A percentile compares a stretch with the other conserved stretches of the same genome.
Evolutionary conservation across 2,797 vertebrate species (phyloP).

Genomic region (Eurystomus glaucurus): DNA sequence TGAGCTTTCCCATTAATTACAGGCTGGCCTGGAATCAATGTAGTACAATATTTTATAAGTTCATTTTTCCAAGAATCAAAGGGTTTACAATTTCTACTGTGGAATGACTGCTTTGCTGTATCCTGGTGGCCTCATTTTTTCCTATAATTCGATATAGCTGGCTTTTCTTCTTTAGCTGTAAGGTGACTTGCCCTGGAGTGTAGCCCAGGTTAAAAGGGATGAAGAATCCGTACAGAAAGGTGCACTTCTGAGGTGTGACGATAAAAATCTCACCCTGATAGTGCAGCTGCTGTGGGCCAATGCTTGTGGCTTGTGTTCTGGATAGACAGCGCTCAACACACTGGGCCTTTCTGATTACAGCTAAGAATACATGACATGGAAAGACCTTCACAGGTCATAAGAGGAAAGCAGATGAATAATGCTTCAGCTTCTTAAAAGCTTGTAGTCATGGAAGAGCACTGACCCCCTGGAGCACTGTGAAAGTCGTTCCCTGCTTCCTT

Average conservation of each 20-base stretch:
- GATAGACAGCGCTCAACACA: background rate
- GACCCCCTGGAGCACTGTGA: no score
- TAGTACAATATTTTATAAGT: background rate
- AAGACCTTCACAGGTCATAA: background rate
- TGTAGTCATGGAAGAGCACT: no score
- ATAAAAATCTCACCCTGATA: no score
- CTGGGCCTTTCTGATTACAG: background rate
- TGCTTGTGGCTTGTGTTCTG: background rate
- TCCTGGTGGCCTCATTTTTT: background rate
- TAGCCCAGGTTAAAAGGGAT: background rate
- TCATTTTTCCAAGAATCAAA: background rate
- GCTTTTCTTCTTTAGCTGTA: background rate
- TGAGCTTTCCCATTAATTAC: background rate
- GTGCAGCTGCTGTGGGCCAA: background rate
- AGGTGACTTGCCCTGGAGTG: background rate
- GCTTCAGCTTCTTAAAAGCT: no score
- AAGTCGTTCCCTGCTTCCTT: no score
- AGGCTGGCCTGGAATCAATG: background rate
- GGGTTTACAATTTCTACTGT: fast-evolving
- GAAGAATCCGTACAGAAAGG: background rate
- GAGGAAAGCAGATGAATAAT: no score
- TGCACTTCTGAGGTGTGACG: background rate
- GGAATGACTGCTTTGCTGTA: background rate
- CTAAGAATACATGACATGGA: background rate
- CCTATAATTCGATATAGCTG: background rate